A percentile compares a stretch with the other conserved stretches of the same genome.
Conservation (phyloP, 2,797 vertebrate genomes). For the Sebastes reedi region DNA sequence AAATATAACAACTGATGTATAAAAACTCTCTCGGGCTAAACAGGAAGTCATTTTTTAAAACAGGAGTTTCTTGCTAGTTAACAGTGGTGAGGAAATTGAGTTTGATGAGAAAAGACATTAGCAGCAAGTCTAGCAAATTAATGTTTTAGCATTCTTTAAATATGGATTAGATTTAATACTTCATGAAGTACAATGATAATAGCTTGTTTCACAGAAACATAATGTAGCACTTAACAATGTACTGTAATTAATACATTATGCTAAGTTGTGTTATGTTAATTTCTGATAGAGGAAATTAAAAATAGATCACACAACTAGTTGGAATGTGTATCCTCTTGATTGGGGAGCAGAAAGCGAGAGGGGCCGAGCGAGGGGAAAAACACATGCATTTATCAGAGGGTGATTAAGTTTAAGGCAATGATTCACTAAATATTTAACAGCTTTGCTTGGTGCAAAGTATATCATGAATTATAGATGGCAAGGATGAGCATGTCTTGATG, state of each 20-base stretch:
- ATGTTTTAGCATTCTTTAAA: constrained; percentile 83
- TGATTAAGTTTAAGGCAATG: constrained; percentile 88
- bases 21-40: constrained; percentile 6
- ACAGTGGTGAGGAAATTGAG: constrained; percentile 60
- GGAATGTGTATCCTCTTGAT: constrained; percentile 76
- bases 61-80: constrained; percentile 42
- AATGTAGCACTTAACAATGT: constrained; percentile 78
- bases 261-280: constrained; percentile 82
- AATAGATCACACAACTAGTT: constrained; percentile 79
- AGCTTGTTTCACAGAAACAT: constrained; percentile 79
- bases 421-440: constrained; percentile 91
- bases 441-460: constrained; percentile 89
- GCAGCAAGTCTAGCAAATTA: constrained; percentile 75
- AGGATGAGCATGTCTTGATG: constrained; percentile 85
- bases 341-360: constrained; percentile 65
- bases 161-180: constrained; percentile 82
- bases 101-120: constrained; percentile 70
- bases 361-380: constrained; percentile 61
- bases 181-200: constrained; percentile 82
- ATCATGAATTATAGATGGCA: constrained; percentile 88
- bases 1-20: background rate
- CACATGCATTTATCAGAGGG: constrained; percentile 83
- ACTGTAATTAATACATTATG: constrained; percentile 83
- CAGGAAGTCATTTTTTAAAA: constrained; percentile 1
- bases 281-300: constrained; percentile 79